Percentiles rank a stretch among this genome's conserved stretches.
Conservation (phyloP, 2,113 vertebrate genomes). For the Suncus etruscus region DNA sequence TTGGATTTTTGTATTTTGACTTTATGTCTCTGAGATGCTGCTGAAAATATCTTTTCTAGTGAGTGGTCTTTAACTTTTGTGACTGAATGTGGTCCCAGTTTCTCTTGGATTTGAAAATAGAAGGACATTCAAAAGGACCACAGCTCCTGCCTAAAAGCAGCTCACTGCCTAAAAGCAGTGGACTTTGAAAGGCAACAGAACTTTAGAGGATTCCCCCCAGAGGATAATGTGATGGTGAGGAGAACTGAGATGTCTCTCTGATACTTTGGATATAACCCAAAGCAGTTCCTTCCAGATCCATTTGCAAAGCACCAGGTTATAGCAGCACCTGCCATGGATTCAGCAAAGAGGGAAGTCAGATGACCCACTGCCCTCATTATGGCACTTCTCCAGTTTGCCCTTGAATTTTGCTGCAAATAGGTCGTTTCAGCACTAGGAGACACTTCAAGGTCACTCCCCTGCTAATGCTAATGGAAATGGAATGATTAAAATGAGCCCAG, state of each 20-base stretch:
- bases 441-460: background rate
- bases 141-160: constrained; percentile 73
- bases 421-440: background rate
- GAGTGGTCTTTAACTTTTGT: constrained; percentile 83
- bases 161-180: constrained; percentile 36
- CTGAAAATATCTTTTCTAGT: constrained; percentile 84
- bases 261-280: constrained; percentile 76
- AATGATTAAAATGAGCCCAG: background rate
- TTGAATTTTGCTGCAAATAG: constrained; percentile 25
- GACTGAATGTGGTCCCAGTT: constrained; percentile 83
- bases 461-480: background rate
- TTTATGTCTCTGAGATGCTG: constrained; percentile 61
- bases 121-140: constrained; percentile 57
- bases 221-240: constrained; percentile 85
- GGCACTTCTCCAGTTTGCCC: constrained; percentile 21
- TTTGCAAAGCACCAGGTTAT: constrained; percentile 83
- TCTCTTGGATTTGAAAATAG: constrained; percentile 40
- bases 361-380: constrained; percentile 31
- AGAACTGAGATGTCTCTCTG: constrained; percentile 84
- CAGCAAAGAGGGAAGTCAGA: constrained; percentile 82
- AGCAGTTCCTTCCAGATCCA: constrained; percentile 88
- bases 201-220: constrained; percentile 80
- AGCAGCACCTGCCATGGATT: constrained; percentile 77
- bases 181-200: constrained; percentile 77
- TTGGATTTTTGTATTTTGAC: constrained; percentile 63